Evolutionary conservation across 2,113 vertebrate species (phyloP).

Genomic region (Lepus americanus): DNA sequence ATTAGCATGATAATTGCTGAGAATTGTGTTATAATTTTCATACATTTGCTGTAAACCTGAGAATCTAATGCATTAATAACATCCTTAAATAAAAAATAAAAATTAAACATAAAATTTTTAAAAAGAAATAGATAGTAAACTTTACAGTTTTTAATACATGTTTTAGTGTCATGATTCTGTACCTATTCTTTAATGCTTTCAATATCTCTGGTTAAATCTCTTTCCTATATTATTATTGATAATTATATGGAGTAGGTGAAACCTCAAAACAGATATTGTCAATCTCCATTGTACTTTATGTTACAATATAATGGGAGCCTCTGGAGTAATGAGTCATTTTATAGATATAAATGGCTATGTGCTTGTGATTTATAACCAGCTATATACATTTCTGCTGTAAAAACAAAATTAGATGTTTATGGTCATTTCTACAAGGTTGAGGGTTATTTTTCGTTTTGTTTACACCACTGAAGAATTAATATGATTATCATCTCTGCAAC

Average conservation of each 20-base stretch:
- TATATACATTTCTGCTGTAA: neutral
- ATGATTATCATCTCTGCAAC: neutral
- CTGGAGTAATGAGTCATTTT: neutral
- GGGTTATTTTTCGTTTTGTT: neutral
- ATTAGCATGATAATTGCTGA: no score
- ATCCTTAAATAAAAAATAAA: no score
- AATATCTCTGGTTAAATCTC: neutral
- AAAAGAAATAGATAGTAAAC: neutral
- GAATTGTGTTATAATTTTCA: no score
- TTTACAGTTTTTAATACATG: neutral
- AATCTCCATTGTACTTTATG: neutral
- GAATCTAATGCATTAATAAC: no score
- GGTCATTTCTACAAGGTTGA: neutral
- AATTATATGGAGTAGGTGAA: neutral
- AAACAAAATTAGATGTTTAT: neutral
- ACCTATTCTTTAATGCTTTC: neutral
- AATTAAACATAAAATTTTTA: no score
- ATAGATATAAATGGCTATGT: neutral
- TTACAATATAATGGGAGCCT: neutral
- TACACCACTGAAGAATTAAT: neutral
- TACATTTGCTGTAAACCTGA: no score
- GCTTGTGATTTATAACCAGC: neutral
- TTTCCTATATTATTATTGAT: neutral
- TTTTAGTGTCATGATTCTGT: neutral
- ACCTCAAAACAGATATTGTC: neutral